phyloP scores from a whole-genome alignment of 2,888 invertebrate genomes.

The Sinopyrophorus schimmeli region DNA sequence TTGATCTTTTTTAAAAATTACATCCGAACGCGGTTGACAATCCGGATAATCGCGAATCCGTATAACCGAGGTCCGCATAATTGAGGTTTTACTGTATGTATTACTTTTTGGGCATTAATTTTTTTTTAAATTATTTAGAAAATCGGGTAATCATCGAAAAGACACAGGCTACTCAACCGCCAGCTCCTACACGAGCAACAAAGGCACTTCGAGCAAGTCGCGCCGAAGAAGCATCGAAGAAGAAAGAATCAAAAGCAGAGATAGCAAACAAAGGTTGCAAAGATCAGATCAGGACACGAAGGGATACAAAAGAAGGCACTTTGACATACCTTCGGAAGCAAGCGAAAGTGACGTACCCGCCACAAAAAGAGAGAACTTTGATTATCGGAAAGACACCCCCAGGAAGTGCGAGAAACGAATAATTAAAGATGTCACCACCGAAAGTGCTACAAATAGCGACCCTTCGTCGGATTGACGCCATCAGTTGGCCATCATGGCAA shows the following conservation, averaged over 20 bases:
- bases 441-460: conserved; percentile 37
- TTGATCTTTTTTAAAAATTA: too few relatives aligned
- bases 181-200: conserved; percentile 61
- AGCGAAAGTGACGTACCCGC: conserved; percentile 13
- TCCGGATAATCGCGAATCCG: too few relatives aligned
- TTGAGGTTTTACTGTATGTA: too few relatives aligned
- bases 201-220: conserved; percentile 22
- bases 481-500: conserved; percentile 61
- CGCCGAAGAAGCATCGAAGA: conserved; percentile 33
- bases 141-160: conserved; percentile 55
- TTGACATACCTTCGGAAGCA: conserved; percentile 43
- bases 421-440: conserved; percentile 17
- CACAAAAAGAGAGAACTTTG: neutral
- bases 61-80: too few relatives aligned
- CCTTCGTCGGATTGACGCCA: conserved; percentile 60
- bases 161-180: conserved; percentile 73
- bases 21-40: too few relatives aligned
- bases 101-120: conserved; percentile 13
- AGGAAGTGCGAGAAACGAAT: conserved; percentile 17
- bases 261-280: conserved; percentile 53
- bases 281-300: conserved; percentile 41
- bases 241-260: conserved; percentile 29
- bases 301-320: conserved; percentile 35
- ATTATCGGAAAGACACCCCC: conserved; percentile 15
- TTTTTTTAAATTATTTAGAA: conserved; percentile 43